Evolutionary conservation across 2,888 invertebrate genomes (phyloP).

Genomic region (Tillus elongatus): DNA sequence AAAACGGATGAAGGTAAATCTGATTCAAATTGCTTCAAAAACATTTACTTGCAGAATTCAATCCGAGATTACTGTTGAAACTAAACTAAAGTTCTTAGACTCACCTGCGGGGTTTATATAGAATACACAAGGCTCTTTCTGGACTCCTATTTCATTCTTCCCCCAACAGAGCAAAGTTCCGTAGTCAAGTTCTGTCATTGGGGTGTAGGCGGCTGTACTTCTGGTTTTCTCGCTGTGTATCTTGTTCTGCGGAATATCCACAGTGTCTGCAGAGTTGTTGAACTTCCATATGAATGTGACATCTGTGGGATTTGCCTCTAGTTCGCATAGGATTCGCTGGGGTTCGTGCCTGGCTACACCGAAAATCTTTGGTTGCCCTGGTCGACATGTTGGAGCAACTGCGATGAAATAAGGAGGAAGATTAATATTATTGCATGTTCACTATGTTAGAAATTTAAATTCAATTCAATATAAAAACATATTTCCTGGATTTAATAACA

Average conservation of each 20-base stretch:
- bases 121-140: slow-evolving; percentile 64
- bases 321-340: slow-evolving; percentile 59
- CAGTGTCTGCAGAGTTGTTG: slow-evolving; percentile 62
- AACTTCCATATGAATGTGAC: slow-evolving; percentile 66
- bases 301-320: slow-evolving; percentile 65
- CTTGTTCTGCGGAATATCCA: slow-evolving; percentile 57
- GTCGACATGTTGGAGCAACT: slow-evolving; percentile 66
- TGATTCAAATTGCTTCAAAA: too few relatives aligned
- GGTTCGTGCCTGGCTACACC: slow-evolving; percentile 66
- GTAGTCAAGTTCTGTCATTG: slow-evolving; percentile 65
- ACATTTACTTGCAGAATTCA: too few relatives aligned
- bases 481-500: not conserved
- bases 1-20: too few relatives aligned
- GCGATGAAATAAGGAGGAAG: slow-evolving; percentile 21
- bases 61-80: too few relatives aligned
- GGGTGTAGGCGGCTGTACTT: slow-evolving; percentile 60
- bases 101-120: slow-evolving; percentile 65
- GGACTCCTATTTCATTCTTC: slow-evolving; percentile 61
- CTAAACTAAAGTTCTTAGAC: slow-evolving; percentile 22
- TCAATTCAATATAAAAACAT: not conserved
- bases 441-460: not conserved
- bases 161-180: slow-evolving; percentile 69
- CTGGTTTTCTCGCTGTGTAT: slow-evolving; percentile 53
- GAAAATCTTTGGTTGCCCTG: slow-evolving; percentile 57
- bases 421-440: not conserved